Evolutionary conservation across 2,888 invertebrate species (phyloP).

Genomic region (Chrysolina americana): DNA sequence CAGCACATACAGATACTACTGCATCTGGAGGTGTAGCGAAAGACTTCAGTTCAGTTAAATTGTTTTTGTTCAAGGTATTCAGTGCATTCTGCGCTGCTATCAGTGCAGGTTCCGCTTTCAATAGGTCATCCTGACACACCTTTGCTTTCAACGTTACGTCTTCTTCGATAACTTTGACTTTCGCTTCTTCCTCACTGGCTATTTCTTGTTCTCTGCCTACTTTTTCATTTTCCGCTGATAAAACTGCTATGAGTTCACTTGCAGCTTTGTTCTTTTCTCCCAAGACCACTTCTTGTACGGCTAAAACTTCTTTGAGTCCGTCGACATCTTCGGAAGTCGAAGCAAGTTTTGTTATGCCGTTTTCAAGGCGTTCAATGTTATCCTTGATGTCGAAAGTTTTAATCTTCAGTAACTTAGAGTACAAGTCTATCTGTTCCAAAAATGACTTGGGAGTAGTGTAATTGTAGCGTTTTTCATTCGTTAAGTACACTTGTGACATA

Average conservation of each 20-base stretch:
- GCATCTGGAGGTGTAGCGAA: slow-evolving; percentile 93
- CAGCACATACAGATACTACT: slow-evolving; percentile 88
- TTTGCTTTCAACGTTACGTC: slow-evolving; percentile 88
- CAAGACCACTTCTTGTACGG: slow-evolving; percentile 77
- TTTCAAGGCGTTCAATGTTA: slow-evolving; percentile 86
- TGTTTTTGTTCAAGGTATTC: slow-evolving; percentile 93
- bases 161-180: slow-evolving; percentile 90
- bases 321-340: slow-evolving; percentile 90
- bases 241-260: slow-evolving; percentile 88
- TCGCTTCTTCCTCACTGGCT: slow-evolving; percentile 88
- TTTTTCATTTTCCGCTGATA: slow-evolving; percentile 91
- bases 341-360: slow-evolving; percentile 89
- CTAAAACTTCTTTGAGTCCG: slow-evolving; percentile 83
- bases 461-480: slow-evolving; percentile 91
- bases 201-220: slow-evolving; percentile 89
- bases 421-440: slow-evolving; percentile 91
- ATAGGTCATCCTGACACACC: slow-evolving; percentile 90
- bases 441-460: slow-evolving; percentile 98
- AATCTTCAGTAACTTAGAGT: slow-evolving; percentile 78
- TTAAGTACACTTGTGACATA: slow-evolving; percentile 84
- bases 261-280: slow-evolving; percentile 92
- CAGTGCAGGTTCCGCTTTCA: slow-evolving; percentile 92
- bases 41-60: slow-evolving; percentile 94
- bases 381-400: slow-evolving; percentile 80
- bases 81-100: slow-evolving; percentile 91